A percentile compares a stretch with the other conserved stretches of the same genome.
Conservation (phyloP, 2,797 vertebrate genomes). For the Diplodus sargus region DNA sequence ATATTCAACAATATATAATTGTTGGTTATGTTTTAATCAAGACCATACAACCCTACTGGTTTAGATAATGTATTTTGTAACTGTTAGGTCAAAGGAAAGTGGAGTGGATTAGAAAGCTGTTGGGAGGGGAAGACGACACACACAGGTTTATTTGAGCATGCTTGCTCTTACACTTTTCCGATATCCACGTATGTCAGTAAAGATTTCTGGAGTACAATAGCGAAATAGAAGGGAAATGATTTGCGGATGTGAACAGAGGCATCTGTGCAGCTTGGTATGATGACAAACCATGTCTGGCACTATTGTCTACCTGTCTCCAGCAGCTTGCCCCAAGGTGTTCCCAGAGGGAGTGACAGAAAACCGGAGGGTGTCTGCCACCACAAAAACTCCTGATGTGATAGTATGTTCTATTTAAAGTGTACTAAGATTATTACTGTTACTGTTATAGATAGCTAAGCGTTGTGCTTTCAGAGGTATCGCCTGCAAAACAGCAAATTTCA, state of each 20-base stretch:
- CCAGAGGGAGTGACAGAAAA: slow-evolving; percentile 32
- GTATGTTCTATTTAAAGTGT: slow-evolving; percentile 20
- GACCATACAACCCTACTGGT: background rate
- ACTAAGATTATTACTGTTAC: background rate
- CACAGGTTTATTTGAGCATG: slow-evolving; percentile 18
- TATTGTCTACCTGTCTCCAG: slow-evolving; percentile 22
- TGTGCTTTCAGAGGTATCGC: slow-evolving; percentile 3
- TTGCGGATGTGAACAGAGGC: slow-evolving; percentile 55
- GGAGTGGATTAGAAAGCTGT: slow-evolving; percentile 20
- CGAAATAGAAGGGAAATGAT: slow-evolving; percentile 44
- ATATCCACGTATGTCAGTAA: slow-evolving; percentile 46
- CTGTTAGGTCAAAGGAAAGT: slow-evolving; percentile 14
- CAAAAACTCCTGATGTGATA: slow-evolving; percentile 6
- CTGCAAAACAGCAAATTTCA: background rate
- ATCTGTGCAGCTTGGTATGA: slow-evolving; percentile 28
- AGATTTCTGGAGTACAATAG: slow-evolving; percentile 39
- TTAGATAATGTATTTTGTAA: background rate
- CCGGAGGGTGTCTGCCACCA: slow-evolving; percentile 23
- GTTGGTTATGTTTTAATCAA: background rate
- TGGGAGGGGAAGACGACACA: background rate
- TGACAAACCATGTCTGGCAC: slow-evolving; percentile 44
- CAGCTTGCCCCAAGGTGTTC: background rate
- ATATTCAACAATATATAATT: too few species aligned
- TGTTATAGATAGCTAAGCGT: background rate
- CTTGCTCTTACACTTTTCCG: slow-evolving; percentile 29